Evolutionary conservation across 2,113 vertebrate genomes (phyloP).

Genomic region (Phaethon lepturus): DNA sequence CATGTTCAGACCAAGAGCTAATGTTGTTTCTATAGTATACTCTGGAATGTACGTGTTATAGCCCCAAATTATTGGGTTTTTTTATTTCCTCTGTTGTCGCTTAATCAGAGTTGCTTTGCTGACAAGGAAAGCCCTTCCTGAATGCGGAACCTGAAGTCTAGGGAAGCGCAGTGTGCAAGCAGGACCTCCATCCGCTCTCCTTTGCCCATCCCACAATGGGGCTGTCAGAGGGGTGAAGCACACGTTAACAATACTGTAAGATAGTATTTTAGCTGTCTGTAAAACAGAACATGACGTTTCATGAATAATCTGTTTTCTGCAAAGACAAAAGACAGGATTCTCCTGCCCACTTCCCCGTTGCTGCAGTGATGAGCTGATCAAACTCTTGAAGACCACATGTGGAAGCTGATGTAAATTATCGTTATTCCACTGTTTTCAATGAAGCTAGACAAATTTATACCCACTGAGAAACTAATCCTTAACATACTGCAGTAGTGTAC

Average conservation of each 20-base stretch:
- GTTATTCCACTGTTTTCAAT: neutral
- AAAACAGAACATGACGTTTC: neutral
- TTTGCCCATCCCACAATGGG: fast-evolving
- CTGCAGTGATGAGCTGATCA: neutral
- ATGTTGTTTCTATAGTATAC: neutral
- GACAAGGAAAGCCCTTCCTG: neutral
- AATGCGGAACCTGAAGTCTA: neutral
- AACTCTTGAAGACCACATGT: neutral
- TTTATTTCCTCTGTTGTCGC: neutral
- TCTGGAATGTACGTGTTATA: neutral
- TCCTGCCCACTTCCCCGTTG: neutral
- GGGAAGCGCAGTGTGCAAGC: fast-evolving
- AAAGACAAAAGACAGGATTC: neutral
- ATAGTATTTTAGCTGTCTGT: neutral
- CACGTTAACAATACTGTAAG: neutral
- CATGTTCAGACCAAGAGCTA: neutral
- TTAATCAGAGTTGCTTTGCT: neutral
- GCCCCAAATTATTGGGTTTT: neutral
- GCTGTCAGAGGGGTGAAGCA: neutral
- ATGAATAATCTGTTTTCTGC: neutral
- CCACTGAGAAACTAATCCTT: neutral
- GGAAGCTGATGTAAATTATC: neutral
- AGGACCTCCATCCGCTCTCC: neutral
- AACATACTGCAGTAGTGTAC: neutral
- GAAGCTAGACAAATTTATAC: neutral